Conservation (phyloP, 2,113 vertebrate genomes). For the Rhinichthys klamathensis region DNA sequence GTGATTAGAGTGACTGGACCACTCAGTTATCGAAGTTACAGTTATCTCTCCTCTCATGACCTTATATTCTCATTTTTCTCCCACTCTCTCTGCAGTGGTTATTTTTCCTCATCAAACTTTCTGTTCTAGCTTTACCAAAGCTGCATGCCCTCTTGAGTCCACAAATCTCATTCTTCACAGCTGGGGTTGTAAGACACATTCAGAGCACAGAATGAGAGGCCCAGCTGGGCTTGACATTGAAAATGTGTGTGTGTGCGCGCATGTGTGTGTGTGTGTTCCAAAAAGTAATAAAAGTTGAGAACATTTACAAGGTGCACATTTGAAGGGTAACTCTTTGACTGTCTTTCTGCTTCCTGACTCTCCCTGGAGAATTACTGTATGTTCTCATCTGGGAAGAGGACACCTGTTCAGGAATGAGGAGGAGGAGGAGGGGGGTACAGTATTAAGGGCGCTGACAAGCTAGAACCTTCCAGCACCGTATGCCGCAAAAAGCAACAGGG, state of each 20-base stretch:
- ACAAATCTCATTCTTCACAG: conserved; percentile 45
- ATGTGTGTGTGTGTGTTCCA: background rate
- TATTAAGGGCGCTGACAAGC: conserved; percentile 31
- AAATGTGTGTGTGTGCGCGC: background rate
- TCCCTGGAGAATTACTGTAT: conserved; percentile 16
- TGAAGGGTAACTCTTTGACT: background rate
- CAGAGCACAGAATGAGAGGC: conserved; percentile 27
- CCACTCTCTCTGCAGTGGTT: background rate
- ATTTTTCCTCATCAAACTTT: conserved; percentile 21
- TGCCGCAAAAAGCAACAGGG: background rate
- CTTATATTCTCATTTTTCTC: conserved; percentile 6
- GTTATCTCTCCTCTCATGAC: conserved; percentile 29
- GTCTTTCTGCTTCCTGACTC: background rate
- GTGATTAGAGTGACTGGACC: conserved; percentile 57
- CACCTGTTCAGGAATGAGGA: conserved; percentile 49
- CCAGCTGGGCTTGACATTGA: conserved; percentile 39
- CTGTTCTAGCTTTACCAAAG: conserved; percentile 6
- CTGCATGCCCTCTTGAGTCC: conserved; percentile 11
- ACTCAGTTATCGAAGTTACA: conserved; percentile 39
- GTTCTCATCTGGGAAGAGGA: conserved; percentile 46
- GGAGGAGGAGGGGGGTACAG: background rate
- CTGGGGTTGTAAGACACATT: conserved; percentile 24
- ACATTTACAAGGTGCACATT: background rate
- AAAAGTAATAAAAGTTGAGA: conserved; percentile 3
- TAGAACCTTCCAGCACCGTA: conserved; percentile 9